Evolutionary conservation across 2,888 invertebrate genomes (phyloP).

Genomic region (Acrobasis consociella): DNA sequence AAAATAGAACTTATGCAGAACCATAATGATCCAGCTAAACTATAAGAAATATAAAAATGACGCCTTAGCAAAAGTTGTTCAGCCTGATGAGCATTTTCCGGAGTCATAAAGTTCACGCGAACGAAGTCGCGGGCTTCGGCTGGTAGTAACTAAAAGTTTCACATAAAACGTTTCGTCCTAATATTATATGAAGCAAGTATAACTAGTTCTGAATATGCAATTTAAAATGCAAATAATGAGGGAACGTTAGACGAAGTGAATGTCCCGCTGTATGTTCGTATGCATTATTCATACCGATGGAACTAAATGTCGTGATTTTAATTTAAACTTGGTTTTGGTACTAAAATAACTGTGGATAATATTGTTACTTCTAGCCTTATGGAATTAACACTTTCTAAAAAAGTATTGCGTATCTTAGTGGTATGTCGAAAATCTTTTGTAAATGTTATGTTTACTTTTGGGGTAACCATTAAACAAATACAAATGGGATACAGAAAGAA

Average conservation of each 20-base stretch:
- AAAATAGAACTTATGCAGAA: too few species aligned
- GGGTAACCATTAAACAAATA: neutral
- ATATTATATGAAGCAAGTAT: constrained; percentile 3
- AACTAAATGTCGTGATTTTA: neutral
- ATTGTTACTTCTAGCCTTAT: neutral
- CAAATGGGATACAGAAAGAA: constrained; percentile 1
- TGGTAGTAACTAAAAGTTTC: too few species aligned
- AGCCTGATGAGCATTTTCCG: too few species aligned
- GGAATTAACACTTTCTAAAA: too few species aligned
- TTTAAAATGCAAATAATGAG: constrained; percentile 7
- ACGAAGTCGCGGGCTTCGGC: too few species aligned
- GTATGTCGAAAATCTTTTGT: neutral
- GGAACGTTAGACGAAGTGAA: constrained; percentile 8
- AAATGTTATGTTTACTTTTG: neutral
- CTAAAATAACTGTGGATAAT: too few species aligned
- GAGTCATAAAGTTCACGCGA: too few species aligned
- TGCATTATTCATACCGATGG: constrained; percentile 1
- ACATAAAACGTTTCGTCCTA: too few species aligned
- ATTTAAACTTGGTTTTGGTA: neutral
- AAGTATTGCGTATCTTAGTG: too few species aligned
- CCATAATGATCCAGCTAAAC: too few species aligned
- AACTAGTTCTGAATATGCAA: constrained; percentile 11
- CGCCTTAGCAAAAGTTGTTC: too few species aligned
- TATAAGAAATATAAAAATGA: too few species aligned
- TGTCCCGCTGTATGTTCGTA: constrained; percentile 5